Evolutionary conservation across 2,797 vertebrate genomes (phyloP).

Genomic region (Oophaga sylvatica): DNA sequence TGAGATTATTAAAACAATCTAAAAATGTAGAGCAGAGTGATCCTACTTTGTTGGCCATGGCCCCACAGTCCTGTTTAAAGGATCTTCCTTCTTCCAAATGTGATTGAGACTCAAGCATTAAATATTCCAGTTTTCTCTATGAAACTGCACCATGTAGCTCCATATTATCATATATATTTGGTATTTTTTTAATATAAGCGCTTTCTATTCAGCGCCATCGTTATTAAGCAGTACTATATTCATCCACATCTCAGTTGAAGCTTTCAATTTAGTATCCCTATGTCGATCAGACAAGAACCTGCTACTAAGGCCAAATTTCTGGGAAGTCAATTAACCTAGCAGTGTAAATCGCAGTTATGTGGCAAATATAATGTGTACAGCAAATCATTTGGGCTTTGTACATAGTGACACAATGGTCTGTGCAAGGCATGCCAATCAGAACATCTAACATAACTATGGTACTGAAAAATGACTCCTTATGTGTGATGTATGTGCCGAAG

Average conservation of each 20-base stretch:
- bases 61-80: too few relatives aligned
- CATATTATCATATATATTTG: not conserved
- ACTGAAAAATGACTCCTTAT: not conserved
- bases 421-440: not conserved
- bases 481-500: not conserved
- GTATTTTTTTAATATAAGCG: not conserved
- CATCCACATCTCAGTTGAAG: not conserved
- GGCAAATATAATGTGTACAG: slow-evolving; percentile 7
- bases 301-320: slow-evolving; percentile 11
- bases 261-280: slow-evolving; percentile 15
- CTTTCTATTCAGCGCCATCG: not conserved
- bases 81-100: too few relatives aligned
- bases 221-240: not conserved
- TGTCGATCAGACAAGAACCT: not conserved
- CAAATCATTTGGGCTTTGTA: slow-evolving; percentile 22
- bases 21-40: too few relatives aligned
- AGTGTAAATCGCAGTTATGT: slow-evolving; percentile 4
- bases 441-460: not conserved
- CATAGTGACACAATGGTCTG: not conserved
- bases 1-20: too few relatives aligned
- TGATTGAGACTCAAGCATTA: too few relatives aligned
- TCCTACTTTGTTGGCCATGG: too few relatives aligned
- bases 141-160: not conserved
- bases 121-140: not conserved
- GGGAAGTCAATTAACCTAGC: slow-evolving; percentile 28